Evolutionary conservation across 2,113 vertebrate species (phyloP).

Genomic region (Triplophysa rosa): DNA sequence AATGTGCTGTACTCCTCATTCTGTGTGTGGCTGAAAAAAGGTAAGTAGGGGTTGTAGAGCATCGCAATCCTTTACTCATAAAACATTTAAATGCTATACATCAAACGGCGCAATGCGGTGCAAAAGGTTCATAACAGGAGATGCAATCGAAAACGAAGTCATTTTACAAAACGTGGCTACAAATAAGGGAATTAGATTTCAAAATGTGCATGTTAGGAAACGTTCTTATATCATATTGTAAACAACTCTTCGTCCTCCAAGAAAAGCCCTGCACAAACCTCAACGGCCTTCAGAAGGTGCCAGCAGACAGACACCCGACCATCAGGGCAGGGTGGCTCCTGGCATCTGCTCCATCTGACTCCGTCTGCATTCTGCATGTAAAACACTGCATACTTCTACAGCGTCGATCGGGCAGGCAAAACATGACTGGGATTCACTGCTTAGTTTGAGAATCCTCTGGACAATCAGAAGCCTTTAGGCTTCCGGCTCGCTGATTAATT

Average conservation of each 20-base stretch:
- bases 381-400: conserved; percentile 19
- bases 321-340: not conserved
- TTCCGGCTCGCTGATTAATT: conserved; percentile 55
- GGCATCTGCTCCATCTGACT: not conserved
- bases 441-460: conserved; percentile 45
- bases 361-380: conserved; percentile 1
- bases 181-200: too few relatives aligned
- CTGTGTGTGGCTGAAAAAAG: not conserved
- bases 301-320: conserved; percentile 6
- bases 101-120: not conserved
- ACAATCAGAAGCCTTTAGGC: conserved; percentile 31
- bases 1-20: not conserved
- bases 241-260: not conserved
- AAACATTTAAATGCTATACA: not conserved
- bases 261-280: not conserved
- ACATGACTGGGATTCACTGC: conserved; percentile 36
- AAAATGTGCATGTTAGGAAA: too few relatives aligned
- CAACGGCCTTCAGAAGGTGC: not conserved
- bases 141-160: too few relatives aligned
- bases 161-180: too few relatives aligned
- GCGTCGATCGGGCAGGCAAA: conserved; percentile 35
- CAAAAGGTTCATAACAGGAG: not conserved
- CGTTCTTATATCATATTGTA: not conserved
- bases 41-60: not conserved
- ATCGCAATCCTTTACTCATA: not conserved